Percentiles rank a stretch among this genome's conserved stretches.
Evolutionary conservation across 2,113 vertebrate genomes (phyloP).

Genomic region (Pungitius pungitius): DNA sequence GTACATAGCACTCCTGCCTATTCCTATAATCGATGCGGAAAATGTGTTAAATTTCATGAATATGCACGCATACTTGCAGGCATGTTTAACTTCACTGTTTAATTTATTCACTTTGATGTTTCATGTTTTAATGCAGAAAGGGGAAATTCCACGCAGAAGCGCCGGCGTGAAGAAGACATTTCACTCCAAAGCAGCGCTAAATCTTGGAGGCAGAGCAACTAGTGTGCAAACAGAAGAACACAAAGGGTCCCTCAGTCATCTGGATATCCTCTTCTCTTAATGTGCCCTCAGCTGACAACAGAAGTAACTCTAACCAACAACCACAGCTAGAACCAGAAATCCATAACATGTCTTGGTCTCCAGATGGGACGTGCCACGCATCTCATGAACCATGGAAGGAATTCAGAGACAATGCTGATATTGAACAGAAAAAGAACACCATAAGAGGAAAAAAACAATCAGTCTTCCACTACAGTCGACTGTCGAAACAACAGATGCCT

Average conservation of each 20-base stretch:
- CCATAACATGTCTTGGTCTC: neutral
- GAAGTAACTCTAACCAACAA: slow-evolving; percentile 13
- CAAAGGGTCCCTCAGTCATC: neutral
- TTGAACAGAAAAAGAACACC: neutral
- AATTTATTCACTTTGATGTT: neutral
- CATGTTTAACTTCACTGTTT: neutral
- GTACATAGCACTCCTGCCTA: neutral
- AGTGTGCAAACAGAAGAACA: slow-evolving; percentile 12
- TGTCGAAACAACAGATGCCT: no score
- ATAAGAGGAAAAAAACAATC: neutral
- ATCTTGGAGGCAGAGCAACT: slow-evolving; percentile 68
- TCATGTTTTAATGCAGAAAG: slow-evolving; percentile 41
- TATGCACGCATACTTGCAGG: no score
- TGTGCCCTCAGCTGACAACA: neutral
- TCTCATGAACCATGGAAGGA: slow-evolving; percentile 12
- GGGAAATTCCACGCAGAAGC: slow-evolving; percentile 61
- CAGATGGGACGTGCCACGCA: neutral
- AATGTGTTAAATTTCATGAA: no score
- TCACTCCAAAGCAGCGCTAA: slow-evolving; percentile 52
- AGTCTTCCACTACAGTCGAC: slow-evolving; percentile 52
- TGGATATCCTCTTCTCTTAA: neutral
- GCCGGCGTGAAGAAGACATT: slow-evolving; percentile 63
- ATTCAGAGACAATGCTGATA: neutral
- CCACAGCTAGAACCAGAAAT: neutral
- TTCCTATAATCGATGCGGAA: neutral